These are phyloP conservation scores for Pyrrhosoma nymphula DNA, from an alignment of 2,888 invertebrate species.

Conservation along the genomic window DNA sequence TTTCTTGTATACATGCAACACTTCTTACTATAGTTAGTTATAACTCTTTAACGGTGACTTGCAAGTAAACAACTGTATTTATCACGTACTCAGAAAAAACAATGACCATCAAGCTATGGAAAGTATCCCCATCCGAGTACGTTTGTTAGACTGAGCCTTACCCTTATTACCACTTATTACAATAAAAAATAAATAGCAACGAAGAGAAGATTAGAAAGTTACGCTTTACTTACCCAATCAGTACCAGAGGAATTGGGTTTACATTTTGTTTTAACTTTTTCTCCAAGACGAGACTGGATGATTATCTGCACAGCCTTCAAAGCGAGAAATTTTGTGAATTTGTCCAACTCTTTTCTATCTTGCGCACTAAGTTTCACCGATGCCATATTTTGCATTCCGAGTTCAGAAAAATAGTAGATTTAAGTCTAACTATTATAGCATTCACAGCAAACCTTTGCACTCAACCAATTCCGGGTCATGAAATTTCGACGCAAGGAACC, in stretches of 20 bases:
- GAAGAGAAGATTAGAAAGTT: too few species aligned
- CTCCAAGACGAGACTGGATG: slow-evolving; percentile 94
- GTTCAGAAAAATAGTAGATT: neutral
- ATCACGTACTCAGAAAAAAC: too few species aligned
- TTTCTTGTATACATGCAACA: too few species aligned
- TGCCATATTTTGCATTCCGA: slow-evolving; percentile 23
- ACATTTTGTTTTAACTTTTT: slow-evolving; percentile 89
- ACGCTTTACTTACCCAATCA: slow-evolving; percentile 86
- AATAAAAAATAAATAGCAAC: slow-evolving; percentile 68
- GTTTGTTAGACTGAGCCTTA: too few species aligned
- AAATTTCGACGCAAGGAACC: neutral
- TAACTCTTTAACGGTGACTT: too few species aligned
- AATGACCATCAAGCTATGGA: too few species aligned
- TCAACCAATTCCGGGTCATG: neutral
- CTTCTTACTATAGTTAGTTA: too few species aligned
- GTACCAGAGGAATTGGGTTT: slow-evolving; percentile 88
- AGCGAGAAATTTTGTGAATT: slow-evolving; percentile 92
- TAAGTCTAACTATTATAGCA: neutral
- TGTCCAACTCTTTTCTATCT: slow-evolving; percentile 90
- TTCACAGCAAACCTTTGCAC: neutral
- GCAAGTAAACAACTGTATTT: too few species aligned
- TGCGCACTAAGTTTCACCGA: slow-evolving; percentile 79
- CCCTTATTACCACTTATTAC: too few species aligned
- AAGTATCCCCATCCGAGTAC: too few species aligned
- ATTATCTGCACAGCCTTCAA: slow-evolving; percentile 94